Base-by-base conservation (phyloP, 2,797 vertebrate species). In the Enteromius thamalakanensis region DNA sequence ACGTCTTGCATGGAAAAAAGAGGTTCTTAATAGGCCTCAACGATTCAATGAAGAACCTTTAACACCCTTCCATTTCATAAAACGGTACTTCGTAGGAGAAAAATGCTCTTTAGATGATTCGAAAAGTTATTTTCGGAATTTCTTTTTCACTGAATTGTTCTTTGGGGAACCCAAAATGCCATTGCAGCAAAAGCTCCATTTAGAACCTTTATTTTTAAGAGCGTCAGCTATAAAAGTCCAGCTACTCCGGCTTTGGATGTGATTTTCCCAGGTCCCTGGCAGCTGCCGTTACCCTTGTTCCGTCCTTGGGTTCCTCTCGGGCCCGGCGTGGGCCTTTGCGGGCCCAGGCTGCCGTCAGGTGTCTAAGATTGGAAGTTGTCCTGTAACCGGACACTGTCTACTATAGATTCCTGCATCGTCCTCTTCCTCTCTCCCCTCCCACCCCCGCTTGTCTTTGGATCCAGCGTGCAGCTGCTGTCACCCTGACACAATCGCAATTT, bases 311-410 rank as follows among this genome's bases (percentile, higher is more conserved):
- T 94, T 95, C 95, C 91, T 96, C 95, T 91, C 87, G 87, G 92
- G 91, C 85, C 90, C 88, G 89, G 37, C 82, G 80, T 87, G 88
- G 91, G 91, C 92, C 90, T 92, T 90, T 88, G 90, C 94, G 29
- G 89, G 92, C 94, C 94, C 91, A 88, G 87, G 91, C 93, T 91
- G 92, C 95, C 85, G 94, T 96, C 93, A 95, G 94, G 94, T 89
- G 91, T 95, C 97, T 98, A 98, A 97, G 96, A 96, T 97, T 98
- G 97, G 97, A 98, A 96, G 95, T 93, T 93, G 92, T 91, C 88
- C 58, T 93, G 97, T 97, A 98, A 99, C 93, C 92, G 91, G 96
- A 99, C 93, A 95, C 94, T 82, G 71, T 87, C 80, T 87, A 91
- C 87, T 92, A 91, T 91, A 91, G 92, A 88, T 85, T 88, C 86